A percentile compares a stretch with the other conserved stretches of the same genome.
These are phyloP conservation scores for Heliconius ethilla DNA, from an alignment of 2,888 invertebrate genomes.

Conservation along the genomic window DNA sequence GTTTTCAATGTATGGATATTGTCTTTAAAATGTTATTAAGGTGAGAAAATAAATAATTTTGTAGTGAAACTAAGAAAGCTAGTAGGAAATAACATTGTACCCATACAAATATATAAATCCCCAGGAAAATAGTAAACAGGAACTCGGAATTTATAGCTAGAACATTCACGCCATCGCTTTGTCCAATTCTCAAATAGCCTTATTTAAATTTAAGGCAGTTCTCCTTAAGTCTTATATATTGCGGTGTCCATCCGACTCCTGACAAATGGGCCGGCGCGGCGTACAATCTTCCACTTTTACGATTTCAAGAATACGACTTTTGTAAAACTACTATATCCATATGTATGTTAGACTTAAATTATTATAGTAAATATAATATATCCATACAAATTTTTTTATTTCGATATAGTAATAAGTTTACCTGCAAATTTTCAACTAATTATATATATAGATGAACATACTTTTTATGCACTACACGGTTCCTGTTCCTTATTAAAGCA, in stretches of 20 bases:
- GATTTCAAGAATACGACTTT: conserved; percentile 5
- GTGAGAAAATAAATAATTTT: neutral
- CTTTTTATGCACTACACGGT: too few relatives aligned
- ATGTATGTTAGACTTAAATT: neutral
- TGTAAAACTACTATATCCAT: neutral
- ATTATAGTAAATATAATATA: neutral
- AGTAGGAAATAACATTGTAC: neutral
- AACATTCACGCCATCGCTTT: conserved; percentile 21
- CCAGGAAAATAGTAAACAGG: neutral
- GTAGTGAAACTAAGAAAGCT: neutral
- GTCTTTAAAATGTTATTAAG: too few relatives aligned
- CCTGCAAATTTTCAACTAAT: too few relatives aligned
- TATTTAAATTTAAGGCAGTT: conserved; percentile 39
- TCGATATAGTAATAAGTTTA: too few relatives aligned
- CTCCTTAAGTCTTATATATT: conserved; percentile 37
- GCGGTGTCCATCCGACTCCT: conserved; percentile 40
- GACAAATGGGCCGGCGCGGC: conserved; percentile 41
- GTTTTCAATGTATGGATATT: too few relatives aligned
- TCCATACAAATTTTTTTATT: too few relatives aligned
- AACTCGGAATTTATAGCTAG: conserved; percentile 4
- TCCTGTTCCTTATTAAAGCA: too few relatives aligned
- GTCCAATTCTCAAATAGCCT: conserved; percentile 31
- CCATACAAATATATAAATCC: neutral
- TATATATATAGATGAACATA: too few relatives aligned
- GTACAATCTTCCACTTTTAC: conserved; percentile 29